Percentiles rank a stretch among this genome's conserved stretches.
These are phyloP conservation scores for Hyperoodon ampullatus DNA, from an alignment of 2,113 vertebrate species.

Conservation along the genomic window DNA sequence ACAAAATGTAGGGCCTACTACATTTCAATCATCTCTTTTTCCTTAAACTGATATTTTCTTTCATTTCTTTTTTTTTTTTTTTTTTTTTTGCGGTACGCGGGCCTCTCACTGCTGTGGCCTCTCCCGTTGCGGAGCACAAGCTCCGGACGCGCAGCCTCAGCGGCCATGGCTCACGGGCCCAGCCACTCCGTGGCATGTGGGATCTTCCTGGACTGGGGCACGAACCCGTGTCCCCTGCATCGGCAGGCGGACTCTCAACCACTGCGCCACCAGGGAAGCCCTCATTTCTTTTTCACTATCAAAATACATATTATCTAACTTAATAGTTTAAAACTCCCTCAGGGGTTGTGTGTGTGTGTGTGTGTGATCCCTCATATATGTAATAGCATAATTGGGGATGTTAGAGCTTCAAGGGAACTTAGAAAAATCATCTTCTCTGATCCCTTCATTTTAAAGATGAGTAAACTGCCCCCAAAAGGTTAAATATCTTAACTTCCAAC, in stretches of 20 bases:
- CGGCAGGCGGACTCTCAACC: too few relatives aligned
- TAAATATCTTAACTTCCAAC: background rate
- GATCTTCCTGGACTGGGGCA: too few relatives aligned
- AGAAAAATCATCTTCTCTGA: constrained; percentile 8
- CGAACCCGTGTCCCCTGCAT: too few relatives aligned
- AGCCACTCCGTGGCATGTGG: too few relatives aligned
- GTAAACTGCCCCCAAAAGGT: background rate
- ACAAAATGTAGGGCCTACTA: background rate
- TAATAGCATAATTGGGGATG: background rate
- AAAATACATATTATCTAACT: background rate
- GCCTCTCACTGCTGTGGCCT: too few relatives aligned
- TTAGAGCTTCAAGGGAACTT: background rate
- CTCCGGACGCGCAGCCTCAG: too few relatives aligned
- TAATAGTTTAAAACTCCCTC: background rate
- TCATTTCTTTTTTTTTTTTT: background rate
- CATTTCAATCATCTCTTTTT: background rate
- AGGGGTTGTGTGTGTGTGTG: background rate
- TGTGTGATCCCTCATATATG: background rate
- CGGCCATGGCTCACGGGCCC: too few relatives aligned
- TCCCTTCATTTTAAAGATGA: constrained; percentile 38
- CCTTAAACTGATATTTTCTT: background rate
- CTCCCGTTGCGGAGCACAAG: too few relatives aligned
- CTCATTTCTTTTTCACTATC: background rate
- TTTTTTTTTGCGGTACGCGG: too few relatives aligned
- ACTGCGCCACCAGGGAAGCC: too few relatives aligned